Percentiles rank a stretch among this genome's conserved stretches.
phyloP scores from a whole-genome alignment of 2,888 invertebrate species.

The Sceliomorpha sp. region DNA sequence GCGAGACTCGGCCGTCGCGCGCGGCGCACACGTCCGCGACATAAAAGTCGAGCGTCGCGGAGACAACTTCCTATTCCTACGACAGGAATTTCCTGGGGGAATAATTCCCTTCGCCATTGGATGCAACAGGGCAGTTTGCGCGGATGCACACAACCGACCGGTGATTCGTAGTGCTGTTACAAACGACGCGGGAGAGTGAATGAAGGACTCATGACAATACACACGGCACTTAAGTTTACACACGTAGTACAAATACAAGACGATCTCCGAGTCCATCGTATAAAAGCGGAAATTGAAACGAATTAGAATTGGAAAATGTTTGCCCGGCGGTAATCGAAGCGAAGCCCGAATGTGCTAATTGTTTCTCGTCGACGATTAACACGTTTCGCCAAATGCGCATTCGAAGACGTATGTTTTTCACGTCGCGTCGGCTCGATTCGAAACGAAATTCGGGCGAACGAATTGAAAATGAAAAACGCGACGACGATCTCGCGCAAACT shows the following conservation, averaged over 20 bases:
- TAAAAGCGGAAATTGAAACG: slow-evolving; percentile 3
- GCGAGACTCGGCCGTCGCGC: too few species aligned
- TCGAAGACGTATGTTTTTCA: too few species aligned
- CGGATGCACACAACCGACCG: slow-evolving; percentile 60
- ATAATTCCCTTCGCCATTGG: slow-evolving; percentile 60
- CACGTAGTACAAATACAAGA: slow-evolving; percentile 21
- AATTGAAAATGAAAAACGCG: too few species aligned
- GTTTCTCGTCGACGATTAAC: too few species aligned
- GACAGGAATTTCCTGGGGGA: slow-evolving; percentile 63
- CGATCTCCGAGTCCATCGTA: slow-evolving; percentile 42
- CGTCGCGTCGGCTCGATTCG: too few species aligned
- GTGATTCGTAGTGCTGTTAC: slow-evolving; percentile 49
- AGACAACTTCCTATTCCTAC: slow-evolving; percentile 58
- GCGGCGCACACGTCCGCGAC: slow-evolving; percentile 16
- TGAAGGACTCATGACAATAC: slow-evolving; percentile 71
- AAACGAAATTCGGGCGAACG: too few species aligned
- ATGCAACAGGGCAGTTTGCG: slow-evolving; percentile 62
- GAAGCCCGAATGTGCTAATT: too few species aligned
- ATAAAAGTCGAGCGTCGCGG: slow-evolving; percentile 50
- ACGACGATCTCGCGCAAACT: neutral
- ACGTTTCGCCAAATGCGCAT: too few species aligned
- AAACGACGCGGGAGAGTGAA: slow-evolving; percentile 46
- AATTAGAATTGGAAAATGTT: neutral
- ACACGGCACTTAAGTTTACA: slow-evolving; percentile 61
- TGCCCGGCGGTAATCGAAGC: too few species aligned